Evolutionary conservation across 2,888 invertebrate species (phyloP).

Genomic region (Galeruca laticollis): DNA sequence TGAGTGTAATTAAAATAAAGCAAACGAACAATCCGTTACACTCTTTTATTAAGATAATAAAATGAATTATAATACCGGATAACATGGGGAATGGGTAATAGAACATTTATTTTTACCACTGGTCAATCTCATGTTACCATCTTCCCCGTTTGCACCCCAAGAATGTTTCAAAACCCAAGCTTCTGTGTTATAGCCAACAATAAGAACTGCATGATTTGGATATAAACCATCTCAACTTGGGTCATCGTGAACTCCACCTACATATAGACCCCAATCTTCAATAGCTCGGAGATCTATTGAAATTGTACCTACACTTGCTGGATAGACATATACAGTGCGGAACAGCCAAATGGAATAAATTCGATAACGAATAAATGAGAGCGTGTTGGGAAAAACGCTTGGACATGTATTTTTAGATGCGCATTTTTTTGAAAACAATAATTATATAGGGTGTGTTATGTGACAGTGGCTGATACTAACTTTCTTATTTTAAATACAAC

Average conservation of each 20-base stretch:
- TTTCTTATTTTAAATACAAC: too few relatives aligned
- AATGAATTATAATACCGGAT: constrained; percentile 12
- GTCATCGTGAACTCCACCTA: constrained; percentile 18
- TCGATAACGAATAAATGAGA: too few relatives aligned
- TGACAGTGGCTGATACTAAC: too few relatives aligned
- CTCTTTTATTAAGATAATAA: not conserved
- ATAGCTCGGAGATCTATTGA: constrained; percentile 1
- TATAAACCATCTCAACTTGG: not conserved
- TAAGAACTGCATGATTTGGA: constrained; percentile 23
- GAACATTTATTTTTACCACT: constrained; percentile 16
- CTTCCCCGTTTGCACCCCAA: constrained; percentile 14
- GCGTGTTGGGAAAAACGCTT: too few relatives aligned
- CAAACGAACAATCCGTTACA: too few relatives aligned
- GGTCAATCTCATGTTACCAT: constrained; percentile 19
- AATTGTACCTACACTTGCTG: constrained; percentile 17
- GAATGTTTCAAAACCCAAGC: constrained; percentile 25
- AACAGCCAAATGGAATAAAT: too few relatives aligned
- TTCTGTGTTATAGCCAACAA: constrained; percentile 17
- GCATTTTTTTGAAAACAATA: too few relatives aligned
- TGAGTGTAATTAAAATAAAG: too few relatives aligned
- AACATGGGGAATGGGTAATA: not conserved
- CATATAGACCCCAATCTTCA: not conserved
- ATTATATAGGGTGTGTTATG: too few relatives aligned
- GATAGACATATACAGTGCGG: too few relatives aligned
- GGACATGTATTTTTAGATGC: too few relatives aligned